phyloP scores from a whole-genome alignment of 1,140 invertebrate species.

The Triops cancriformis region DNA sequence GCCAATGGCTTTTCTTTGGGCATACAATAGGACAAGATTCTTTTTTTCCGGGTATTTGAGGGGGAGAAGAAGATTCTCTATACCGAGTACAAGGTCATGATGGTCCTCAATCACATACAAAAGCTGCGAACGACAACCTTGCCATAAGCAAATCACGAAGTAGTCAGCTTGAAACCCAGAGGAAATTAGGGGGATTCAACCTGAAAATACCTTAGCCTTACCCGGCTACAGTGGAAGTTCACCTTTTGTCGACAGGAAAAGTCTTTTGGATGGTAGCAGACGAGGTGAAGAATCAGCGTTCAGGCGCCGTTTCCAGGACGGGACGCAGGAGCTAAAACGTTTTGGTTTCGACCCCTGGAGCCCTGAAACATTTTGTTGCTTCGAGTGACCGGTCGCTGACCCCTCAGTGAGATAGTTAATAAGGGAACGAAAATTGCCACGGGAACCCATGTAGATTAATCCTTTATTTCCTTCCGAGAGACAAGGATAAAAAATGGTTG shows the following conservation, averaged over 20 bases:
- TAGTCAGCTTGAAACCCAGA: background rate
- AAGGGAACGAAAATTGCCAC: background rate
- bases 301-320: background rate
- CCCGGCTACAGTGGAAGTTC: background rate
- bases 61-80: background rate
- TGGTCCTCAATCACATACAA: background rate
- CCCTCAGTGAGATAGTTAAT: background rate
- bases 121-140: background rate
- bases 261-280: background rate
- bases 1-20: conserved; percentile 6
- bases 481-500: background rate
- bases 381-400: background rate
- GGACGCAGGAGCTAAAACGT: background rate
- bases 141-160: background rate
- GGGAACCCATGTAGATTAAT: background rate
- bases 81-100: background rate
- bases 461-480: background rate
- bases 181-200: background rate
- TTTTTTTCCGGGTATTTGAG: background rate
- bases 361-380: background rate
- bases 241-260: background rate
- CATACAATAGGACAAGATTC: background rate
- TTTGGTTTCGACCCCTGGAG: background rate
- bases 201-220: background rate
- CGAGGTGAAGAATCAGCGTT: background rate